A percentile compares a stretch with the other conserved stretches of the same genome.
Conservation (phyloP, 2,888 invertebrate species). For the Dicyrtomina minuta region DNA sequence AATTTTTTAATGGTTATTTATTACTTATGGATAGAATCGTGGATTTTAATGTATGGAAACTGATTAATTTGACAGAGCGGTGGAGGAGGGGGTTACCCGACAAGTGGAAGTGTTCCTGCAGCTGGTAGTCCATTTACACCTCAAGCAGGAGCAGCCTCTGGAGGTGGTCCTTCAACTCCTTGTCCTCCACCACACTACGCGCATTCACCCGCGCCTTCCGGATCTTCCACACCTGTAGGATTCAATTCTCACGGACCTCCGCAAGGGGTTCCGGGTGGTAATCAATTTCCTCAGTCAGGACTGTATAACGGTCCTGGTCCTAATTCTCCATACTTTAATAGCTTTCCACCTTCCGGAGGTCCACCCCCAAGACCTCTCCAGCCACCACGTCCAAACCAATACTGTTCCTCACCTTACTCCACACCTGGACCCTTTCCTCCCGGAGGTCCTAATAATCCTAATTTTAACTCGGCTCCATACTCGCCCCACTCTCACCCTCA, state of each 20-base stretch:
- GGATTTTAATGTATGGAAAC: too few relatives aligned
- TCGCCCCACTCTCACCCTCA: slow-evolving; percentile 42
- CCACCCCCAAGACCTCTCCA: slow-evolving; percentile 51
- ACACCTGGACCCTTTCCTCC: slow-evolving; percentile 61
- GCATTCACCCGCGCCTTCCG: slow-evolving; percentile 81
- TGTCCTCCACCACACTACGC: slow-evolving; percentile 70
- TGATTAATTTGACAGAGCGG: slow-evolving; percentile 44
- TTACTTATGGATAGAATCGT: too few relatives aligned
- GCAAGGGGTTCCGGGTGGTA: slow-evolving; percentile 55
- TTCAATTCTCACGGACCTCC: slow-evolving; percentile 60
- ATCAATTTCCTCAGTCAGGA: slow-evolving; percentile 57
- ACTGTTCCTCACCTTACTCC: slow-evolving; percentile 49
- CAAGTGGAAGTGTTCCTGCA: slow-evolving; percentile 50
- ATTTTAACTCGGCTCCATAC: slow-evolving; percentile 51
- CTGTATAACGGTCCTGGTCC: slow-evolving; percentile 73
- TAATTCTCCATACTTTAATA: slow-evolving; percentile 56
- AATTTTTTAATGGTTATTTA: too few relatives aligned
- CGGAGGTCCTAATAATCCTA: slow-evolving; percentile 58
- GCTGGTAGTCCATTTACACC: slow-evolving; percentile 53
- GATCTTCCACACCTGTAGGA: slow-evolving; percentile 76
- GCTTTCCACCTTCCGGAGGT: slow-evolving; percentile 45
- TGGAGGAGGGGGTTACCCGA: slow-evolving; percentile 50
- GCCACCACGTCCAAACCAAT: slow-evolving; percentile 49
- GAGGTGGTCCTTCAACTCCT: slow-evolving; percentile 51
- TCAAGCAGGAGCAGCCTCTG: slow-evolving; percentile 51